Percentiles rank a stretch among this genome's conserved stretches.
phyloP scores from a whole-genome alignment of 2,888 invertebrate species.

The Ennomos fuscantarius region DNA sequence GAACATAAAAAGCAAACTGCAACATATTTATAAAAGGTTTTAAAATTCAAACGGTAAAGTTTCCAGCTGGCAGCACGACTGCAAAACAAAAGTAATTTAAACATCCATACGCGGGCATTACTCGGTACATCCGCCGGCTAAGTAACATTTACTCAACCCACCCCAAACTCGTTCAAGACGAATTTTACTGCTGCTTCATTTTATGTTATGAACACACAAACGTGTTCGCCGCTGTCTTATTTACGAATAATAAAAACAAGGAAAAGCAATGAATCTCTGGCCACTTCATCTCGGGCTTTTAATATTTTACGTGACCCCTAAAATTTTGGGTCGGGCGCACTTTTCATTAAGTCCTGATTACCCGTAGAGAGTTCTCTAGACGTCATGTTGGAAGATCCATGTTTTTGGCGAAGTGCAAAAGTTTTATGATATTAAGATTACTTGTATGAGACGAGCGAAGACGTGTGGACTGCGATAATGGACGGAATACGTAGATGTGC shows the following conservation, averaged over 20 bases:
- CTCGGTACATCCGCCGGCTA: constrained; percentile 52
- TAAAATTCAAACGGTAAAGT: constrained; percentile 27
- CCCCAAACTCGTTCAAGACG: constrained; percentile 57
- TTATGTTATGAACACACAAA: constrained; percentile 75
- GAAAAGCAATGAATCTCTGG: constrained; percentile 82
- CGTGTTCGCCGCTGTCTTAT: constrained; percentile 65
- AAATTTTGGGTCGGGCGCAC: constrained; percentile 76
- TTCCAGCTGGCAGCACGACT: constrained; percentile 19
- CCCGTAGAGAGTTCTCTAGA: constrained; percentile 70
- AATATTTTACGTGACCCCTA: constrained; percentile 85
- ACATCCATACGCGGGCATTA: constrained; percentile 53
- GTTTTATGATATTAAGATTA: constrained; percentile 83
- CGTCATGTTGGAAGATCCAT: constrained; percentile 64
- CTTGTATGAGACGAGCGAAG: constrained; percentile 71
- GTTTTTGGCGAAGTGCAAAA: constrained; percentile 81
- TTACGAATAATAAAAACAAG: constrained; percentile 85
- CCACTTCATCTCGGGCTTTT: constrained; percentile 83
- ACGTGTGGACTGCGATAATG: constrained; percentile 56
- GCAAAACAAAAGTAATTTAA: constrained; percentile 44
- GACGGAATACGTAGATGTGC: constrained; percentile 43
- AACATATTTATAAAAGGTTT: constrained; percentile 17
- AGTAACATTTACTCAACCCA: constrained; percentile 69
- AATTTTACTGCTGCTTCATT: constrained; percentile 75
- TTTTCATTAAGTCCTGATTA: constrained; percentile 84
- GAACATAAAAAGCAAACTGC: not conserved